Conservation (phyloP, 92 coral and sea anemone species). For the Scolanthus callimorphus region DNA sequence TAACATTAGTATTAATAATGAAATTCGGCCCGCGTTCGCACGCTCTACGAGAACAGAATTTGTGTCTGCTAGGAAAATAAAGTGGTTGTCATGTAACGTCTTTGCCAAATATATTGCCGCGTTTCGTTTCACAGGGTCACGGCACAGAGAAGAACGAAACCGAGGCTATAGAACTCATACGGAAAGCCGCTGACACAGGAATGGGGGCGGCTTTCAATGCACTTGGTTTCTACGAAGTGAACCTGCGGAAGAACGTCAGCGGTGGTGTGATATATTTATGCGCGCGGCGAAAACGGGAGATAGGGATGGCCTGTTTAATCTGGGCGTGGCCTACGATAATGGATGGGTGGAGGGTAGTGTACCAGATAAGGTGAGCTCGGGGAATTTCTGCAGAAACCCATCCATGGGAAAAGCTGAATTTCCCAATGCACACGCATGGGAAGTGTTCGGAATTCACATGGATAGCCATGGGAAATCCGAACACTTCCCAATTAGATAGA, state of each 20-base stretch:
- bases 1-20: no score
- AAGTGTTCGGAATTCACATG: no score
- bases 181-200: conserved; percentile 75
- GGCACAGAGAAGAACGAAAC: conserved; percentile 75
- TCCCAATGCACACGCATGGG: no score
- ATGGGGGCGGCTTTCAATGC: conserved; percentile 95
- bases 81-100: no score
- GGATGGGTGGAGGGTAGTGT: conserved; percentile 71
- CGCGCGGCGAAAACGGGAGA: conserved; percentile 81
- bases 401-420: no score
- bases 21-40: no score
- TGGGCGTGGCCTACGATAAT: conserved; percentile 86
- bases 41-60: no score
- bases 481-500: no score
- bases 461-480: no score
- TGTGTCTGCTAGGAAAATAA: no score
- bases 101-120: no score
- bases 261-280: conserved; percentile 76
- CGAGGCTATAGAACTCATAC: conserved; percentile 71
- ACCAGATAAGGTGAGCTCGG: conserved; percentile 73
- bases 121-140: conserved; percentile 59
- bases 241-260: conserved; percentile 75
- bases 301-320: conserved; percentile 86
- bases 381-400: no score
- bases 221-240: conserved; percentile 79